These are phyloP conservation scores for Cepaea hortensis DNA, from an alignment of 2,888 invertebrate genomes.

Conservation along the genomic window DNA sequence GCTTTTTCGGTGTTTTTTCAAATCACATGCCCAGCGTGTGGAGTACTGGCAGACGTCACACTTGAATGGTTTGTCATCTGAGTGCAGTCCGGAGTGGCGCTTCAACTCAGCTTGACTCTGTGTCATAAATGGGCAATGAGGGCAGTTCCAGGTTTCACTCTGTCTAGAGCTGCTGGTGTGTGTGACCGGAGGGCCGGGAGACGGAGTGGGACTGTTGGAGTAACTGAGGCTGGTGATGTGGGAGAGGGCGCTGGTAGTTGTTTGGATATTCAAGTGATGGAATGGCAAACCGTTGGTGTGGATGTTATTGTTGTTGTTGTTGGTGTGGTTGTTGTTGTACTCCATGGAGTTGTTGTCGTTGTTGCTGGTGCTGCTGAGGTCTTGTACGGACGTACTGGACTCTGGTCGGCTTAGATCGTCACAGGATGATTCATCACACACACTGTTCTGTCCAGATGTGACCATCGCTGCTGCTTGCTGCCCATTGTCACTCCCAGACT, in stretches of 20 bases:
- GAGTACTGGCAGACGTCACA: constrained; percentile 73
- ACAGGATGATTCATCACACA: constrained; percentile 25
- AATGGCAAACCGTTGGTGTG: constrained; percentile 31
- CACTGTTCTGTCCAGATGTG: not conserved
- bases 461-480: not conserved
- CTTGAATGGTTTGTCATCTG: constrained; percentile 73
- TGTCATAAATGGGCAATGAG: constrained; percentile 72
- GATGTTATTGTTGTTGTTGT: constrained; percentile 2
- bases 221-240: not conserved
- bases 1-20: constrained; percentile 73
- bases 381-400: constrained; percentile 18
- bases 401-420: constrained; percentile 32
- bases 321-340: constrained; percentile 18
- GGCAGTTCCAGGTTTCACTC: constrained; percentile 57
- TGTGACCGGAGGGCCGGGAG: not conserved
- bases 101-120: constrained; percentile 73
- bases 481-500: constrained; percentile 37
- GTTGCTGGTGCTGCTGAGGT: constrained; percentile 15
- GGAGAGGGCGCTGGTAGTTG: not conserved
- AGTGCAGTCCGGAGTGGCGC: constrained; percentile 72
- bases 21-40: constrained; percentile 74
- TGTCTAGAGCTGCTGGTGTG: constrained; percentile 29
- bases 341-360: constrained; percentile 26
- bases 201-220: not conserved
- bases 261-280: not conserved